Base-by-base conservation (phyloP, 2,113 vertebrate genomes). In the Sprattus sprattus region DNA sequence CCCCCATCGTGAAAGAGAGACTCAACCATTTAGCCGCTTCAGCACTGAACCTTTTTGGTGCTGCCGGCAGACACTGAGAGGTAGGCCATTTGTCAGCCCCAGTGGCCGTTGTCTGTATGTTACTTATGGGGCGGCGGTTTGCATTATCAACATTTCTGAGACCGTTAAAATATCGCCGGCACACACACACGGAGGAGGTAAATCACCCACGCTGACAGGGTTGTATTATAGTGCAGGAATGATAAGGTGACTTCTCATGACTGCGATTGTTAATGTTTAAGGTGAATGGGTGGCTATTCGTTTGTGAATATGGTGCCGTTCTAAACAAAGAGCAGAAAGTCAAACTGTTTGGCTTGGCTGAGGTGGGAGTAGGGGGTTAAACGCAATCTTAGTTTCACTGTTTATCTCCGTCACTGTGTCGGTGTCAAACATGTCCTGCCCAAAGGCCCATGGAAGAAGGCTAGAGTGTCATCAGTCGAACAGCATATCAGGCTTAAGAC, bases 1-100 rank as follows among this genome's bases (percentile, higher is more conserved):
- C 71, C 9, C 2, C 71, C 5, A 16, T 4, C 13, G 9, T 4
- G 28, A 32, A 39, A 13, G 54, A 60, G 20, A 60, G 18, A 60
- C 18, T 20, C 54, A 39, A 32, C 71, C 71, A 18, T 78, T 78
- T 78, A 78, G 71, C 28, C 39, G 28, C 39, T 78, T 16, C 71
- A 78, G 71, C 6, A 2, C 71, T 78, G 71, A 39, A 78, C 71
- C 71, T 39, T 78, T 78, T 78, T 78, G 71, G 71, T 78, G 71
- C 11, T 32, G 71, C 71, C 39, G 71, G 39, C 71, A 78, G 71
- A 39, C 25, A 11, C 28, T 39, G 71, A 78, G 28, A 78, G 67
- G 28, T 5, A 4, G 71, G 71, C 32, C 28, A 78, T 78, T 78
- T 78, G 71, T 78, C 71, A 78, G 71, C 32, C 11, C 71, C 2